These are phyloP conservation scores for Cossypha polioptera DNA, from an alignment of 2,797 vertebrate species.

Conservation along the genomic window DNA sequence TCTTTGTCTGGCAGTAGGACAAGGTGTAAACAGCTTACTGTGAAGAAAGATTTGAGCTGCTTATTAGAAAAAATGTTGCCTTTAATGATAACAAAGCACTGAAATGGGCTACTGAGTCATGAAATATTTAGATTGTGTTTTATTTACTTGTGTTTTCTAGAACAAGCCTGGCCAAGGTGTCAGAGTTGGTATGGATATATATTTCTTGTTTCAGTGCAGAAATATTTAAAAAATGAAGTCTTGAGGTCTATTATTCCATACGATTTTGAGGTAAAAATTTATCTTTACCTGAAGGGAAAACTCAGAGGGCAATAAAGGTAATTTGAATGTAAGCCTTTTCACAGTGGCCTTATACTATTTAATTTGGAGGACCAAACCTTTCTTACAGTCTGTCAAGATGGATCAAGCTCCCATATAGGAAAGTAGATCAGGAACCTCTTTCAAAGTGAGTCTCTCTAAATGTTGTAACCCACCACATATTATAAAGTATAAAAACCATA, in stretches of 20 bases:
- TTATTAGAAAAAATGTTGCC: background rate
- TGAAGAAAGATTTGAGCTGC: background rate
- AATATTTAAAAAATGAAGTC: background rate
- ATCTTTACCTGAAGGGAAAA: background rate
- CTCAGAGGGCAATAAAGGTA: background rate
- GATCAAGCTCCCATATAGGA: background rate
- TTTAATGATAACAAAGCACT: background rate
- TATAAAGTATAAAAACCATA: background rate
- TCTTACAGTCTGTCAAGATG: background rate
- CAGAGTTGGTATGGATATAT: background rate
- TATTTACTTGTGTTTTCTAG: background rate
- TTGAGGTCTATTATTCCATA: background rate
- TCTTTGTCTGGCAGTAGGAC: background rate
- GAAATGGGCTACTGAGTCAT: background rate
- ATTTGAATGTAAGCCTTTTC: background rate
- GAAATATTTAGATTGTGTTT: background rate
- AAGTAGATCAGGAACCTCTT: background rate
- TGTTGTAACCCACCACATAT: background rate
- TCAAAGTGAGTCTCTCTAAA: background rate
- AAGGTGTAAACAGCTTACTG: background rate
- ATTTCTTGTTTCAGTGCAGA: background rate
- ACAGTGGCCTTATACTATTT: background rate
- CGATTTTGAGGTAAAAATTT: background rate
- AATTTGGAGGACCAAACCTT: background rate
- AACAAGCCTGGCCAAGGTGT: background rate